These are phyloP conservation scores for Vombatus ursinus DNA, from an alignment of 2,113 vertebrate genomes.

Conservation along the genomic window DNA sequence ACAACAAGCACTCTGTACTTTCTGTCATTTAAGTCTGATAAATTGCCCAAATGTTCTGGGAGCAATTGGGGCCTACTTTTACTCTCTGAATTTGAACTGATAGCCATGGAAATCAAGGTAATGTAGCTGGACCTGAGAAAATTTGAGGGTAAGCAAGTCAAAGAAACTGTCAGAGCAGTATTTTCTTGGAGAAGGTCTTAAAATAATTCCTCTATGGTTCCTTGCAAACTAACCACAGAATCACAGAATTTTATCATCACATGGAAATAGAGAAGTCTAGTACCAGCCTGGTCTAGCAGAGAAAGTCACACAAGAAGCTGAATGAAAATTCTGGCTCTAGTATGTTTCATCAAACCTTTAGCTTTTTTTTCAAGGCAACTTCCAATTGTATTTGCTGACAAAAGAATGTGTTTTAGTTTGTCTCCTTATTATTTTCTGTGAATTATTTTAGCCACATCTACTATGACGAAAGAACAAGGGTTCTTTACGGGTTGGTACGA, in stretches of 20 bases:
- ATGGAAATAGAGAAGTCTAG: background rate
- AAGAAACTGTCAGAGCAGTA: background rate
- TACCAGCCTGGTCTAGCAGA: background rate
- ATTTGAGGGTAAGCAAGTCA: background rate
- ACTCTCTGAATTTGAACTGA: background rate
- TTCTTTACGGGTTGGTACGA: background rate
- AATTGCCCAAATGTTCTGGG: background rate
- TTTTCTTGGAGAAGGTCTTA: background rate
- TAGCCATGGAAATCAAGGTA: background rate
- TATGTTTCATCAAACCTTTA: background rate
- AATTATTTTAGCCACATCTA: background rate
- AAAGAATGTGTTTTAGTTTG: background rate
- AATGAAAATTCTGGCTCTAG: background rate
- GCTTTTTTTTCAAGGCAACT: background rate
- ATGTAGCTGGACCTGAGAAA: background rate
- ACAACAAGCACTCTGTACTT: background rate
- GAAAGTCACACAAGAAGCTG: background rate
- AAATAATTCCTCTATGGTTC: background rate
- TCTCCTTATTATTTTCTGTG: background rate
- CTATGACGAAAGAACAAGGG: background rate
- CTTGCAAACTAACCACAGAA: background rate
- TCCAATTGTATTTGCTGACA: background rate
- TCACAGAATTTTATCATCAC: background rate
- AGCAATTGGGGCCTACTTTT: background rate
- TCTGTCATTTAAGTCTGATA: background rate